Evolutionary conservation across 2,113 vertebrate genomes (phyloP), one percentile per base, ranked within the genome.

Genomic region (Epinephelus moara): DNA sequence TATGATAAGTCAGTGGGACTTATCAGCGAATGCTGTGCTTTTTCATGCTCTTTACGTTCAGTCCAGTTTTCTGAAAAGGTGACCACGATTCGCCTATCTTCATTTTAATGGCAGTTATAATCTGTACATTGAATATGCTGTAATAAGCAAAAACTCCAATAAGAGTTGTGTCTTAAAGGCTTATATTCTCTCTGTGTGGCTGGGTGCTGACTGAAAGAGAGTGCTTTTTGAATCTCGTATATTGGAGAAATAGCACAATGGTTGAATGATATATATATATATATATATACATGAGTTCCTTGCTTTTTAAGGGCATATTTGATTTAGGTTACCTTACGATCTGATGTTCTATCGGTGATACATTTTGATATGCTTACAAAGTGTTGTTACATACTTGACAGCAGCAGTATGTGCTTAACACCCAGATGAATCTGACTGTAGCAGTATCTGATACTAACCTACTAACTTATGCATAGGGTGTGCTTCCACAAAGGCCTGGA

Each of bases 241-340:
- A 69, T 76, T 84, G 19, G 67, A 86, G 73, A 84, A 88, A 87
- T 85, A 82, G 92, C 91, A 94, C 92, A 93, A 91, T 63, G 76
- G 77, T 61, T 78, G 67, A 88, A 84, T 80, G 50, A 85, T 67
- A 47, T 68, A 61, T 55, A 49, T 62, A 14, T 67, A 52, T 75
- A 60, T 61, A 21, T 53, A 45, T 70, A 57, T 75, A 8, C 73
- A 21, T 68, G 4, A 52, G 59, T 77, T 82, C 14, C 49, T 77
- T 75, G 64, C 73, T 88, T 75, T 84, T 87, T 55, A 80, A 81
- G 81, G 69, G 67, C 70, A 53, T 74, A 79, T 85, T 82, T 85
- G 56, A 79, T 70, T 81, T 59, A 68, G 27, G 61, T 71, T 80
- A 80, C 68, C 8, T 68, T 78, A 69, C 33, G 49, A 80, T 64